Evolutionary conservation across 2,797 vertebrate species (phyloP).

Genomic region (Lutjanus campechanus): DNA sequence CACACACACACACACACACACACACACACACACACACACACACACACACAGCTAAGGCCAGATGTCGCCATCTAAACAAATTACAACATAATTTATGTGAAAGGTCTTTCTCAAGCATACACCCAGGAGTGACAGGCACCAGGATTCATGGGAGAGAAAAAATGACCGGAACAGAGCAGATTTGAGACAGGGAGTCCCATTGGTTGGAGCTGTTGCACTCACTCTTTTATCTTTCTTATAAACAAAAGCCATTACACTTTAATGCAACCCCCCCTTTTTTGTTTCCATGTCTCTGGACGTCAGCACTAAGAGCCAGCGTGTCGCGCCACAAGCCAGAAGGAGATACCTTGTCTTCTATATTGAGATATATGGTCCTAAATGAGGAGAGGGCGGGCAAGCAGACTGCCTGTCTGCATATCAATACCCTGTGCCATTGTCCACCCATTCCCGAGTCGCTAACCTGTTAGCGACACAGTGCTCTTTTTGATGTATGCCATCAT

Average conservation of each 20-base stretch:
- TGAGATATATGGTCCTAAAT: constrained; percentile 87
- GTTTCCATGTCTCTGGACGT: constrained; percentile 77
- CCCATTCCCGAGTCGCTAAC: constrained; percentile 77
- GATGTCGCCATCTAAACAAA: constrained; percentile 68
- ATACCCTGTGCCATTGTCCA: constrained; percentile 71
- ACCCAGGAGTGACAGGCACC: constrained; percentile 33
- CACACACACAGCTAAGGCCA: constrained; percentile 22
- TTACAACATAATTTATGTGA: constrained; percentile 60
- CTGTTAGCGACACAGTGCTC: constrained; percentile 80
- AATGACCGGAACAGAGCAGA: constrained; percentile 12
- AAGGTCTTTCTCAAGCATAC: constrained; percentile 33
- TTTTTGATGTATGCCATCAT: constrained; percentile 82
- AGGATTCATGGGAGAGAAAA: constrained; percentile 30
- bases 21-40: constrained; percentile 22
- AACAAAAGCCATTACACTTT: constrained; percentile 76
- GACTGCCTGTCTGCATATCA: constrained; percentile 86
- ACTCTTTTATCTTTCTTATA: constrained; percentile 65
- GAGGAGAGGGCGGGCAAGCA: constrained; percentile 77
- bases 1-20: constrained; percentile 26
- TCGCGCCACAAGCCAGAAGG: constrained; percentile 77
- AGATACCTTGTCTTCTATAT: constrained; percentile 86
- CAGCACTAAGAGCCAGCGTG: constrained; percentile 84
- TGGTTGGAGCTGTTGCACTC: constrained; percentile 27
- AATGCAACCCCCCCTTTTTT: constrained; percentile 49
- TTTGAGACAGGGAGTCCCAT: constrained; percentile 8